phyloP scores from a whole-genome alignment of 2,888 invertebrate species.

The Escarpia spicata region DNA sequence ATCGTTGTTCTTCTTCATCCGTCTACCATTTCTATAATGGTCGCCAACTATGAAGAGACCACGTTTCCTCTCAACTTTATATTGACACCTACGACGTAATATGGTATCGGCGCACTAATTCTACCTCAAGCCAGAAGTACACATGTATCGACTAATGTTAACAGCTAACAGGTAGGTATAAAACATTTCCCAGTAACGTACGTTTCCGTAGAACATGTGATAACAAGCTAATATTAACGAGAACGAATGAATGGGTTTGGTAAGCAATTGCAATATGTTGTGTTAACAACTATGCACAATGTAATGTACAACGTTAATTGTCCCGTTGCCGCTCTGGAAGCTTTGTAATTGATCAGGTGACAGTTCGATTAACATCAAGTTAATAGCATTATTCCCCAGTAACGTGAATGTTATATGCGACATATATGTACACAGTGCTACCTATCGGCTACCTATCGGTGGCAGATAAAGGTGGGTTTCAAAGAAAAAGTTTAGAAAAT shows the following conservation, averaged over 20 bases:
- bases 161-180: too few species aligned
- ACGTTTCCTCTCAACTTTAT: too few species aligned
- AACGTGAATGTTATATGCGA: not conserved
- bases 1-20: too few species aligned
- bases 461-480: too few species aligned
- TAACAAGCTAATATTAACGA: not conserved
- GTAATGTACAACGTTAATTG: not conserved
- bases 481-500: too few species aligned
- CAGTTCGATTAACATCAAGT: not conserved
- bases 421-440: too few species aligned
- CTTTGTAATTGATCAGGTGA: not conserved
- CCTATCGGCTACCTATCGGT: too few species aligned
- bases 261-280: not conserved
- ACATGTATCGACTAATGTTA: not conserved
- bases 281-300: not conserved
- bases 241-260: not conserved
- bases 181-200: not conserved
- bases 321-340: not conserved
- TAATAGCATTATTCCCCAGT: not conserved
- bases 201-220: not conserved
- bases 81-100: too few species aligned
- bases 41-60: too few species aligned
- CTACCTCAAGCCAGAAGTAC: not conserved
- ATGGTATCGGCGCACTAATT: too few species aligned
- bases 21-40: too few species aligned